These are phyloP conservation scores for Eulemur macaco DNA, from an alignment of 2,113 vertebrate genomes.

Conservation along the genomic window DNA sequence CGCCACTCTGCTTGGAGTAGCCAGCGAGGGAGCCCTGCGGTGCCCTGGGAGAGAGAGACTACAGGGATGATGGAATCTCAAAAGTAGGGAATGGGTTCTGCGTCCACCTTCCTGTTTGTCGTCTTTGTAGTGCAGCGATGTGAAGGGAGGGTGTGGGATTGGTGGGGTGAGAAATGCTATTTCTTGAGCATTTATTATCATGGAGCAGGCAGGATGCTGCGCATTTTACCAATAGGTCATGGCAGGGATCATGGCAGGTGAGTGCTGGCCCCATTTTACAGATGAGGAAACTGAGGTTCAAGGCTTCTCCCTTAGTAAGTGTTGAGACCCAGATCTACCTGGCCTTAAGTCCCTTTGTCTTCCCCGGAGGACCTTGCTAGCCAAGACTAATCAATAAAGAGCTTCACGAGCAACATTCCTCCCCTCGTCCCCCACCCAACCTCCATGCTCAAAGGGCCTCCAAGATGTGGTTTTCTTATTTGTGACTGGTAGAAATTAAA, in stretches of 20 bases:
- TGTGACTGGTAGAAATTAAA: background rate
- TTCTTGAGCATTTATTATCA: background rate
- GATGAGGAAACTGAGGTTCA: background rate
- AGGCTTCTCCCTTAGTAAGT: background rate
- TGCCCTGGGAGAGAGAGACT: background rate
- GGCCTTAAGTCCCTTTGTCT: background rate
- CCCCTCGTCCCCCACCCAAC: rapidly evolving
- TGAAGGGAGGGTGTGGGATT: background rate
- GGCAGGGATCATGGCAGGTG: too few relatives aligned
- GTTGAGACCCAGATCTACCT: background rate
- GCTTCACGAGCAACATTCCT: background rate
- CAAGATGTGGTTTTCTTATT: background rate
- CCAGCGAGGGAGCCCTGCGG: rapidly evolving
- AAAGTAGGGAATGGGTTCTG: background rate
- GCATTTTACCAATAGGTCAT: background rate
- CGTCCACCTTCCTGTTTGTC: background rate
- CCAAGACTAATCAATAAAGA: background rate
- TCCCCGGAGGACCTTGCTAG: background rate
- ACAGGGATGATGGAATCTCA: background rate
- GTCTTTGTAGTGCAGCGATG: background rate
- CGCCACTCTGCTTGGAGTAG: background rate
- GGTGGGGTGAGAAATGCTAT: too few relatives aligned
- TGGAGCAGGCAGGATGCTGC: background rate
- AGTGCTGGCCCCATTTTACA: background rate
- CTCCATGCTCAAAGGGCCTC: background rate